Conservation (phyloP, 1,140 invertebrate genomes). For the Marisa cornuarietis region DNA sequence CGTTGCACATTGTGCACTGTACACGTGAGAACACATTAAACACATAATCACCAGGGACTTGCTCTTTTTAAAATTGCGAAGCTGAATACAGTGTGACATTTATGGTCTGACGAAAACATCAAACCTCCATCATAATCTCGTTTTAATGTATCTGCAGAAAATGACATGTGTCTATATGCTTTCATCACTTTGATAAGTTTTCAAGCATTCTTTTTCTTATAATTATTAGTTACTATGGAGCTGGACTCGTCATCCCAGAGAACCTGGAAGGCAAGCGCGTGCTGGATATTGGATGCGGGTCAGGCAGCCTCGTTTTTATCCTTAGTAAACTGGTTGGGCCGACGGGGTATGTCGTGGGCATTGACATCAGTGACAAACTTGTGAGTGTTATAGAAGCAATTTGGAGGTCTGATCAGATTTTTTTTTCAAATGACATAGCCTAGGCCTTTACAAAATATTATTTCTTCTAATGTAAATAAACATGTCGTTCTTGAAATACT, state of each 20-base stretch:
- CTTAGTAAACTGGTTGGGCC: slow-evolving; percentile 49
- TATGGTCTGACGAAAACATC: too few relatives aligned
- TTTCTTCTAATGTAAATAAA: too few relatives aligned
- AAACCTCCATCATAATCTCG: neutral
- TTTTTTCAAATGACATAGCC: too few relatives aligned
- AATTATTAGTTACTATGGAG: slow-evolving; percentile 51
- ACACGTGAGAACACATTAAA: too few relatives aligned
- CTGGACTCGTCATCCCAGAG: slow-evolving; percentile 44
- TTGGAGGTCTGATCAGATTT: neutral
- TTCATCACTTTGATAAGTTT: neutral
- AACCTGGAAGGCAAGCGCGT: slow-evolving; percentile 35
- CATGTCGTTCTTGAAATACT: too few relatives aligned
- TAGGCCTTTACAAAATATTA: too few relatives aligned
- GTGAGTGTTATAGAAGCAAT: slow-evolving; percentile 20
- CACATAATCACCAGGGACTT: too few relatives aligned
- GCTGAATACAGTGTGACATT: neutral
- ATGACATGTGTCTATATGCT: neutral
- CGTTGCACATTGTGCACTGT: too few relatives aligned
- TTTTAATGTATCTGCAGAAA: neutral
- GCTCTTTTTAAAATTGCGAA: neutral
- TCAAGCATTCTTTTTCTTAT: too few relatives aligned
- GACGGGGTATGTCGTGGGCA: slow-evolving; percentile 42
- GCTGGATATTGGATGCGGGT: slow-evolving; percentile 50
- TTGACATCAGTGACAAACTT: slow-evolving; percentile 45
- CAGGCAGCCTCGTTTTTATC: slow-evolving; percentile 44